Conservation (phyloP, 2,113 vertebrate species). For the Cebidichthys violaceus region DNA sequence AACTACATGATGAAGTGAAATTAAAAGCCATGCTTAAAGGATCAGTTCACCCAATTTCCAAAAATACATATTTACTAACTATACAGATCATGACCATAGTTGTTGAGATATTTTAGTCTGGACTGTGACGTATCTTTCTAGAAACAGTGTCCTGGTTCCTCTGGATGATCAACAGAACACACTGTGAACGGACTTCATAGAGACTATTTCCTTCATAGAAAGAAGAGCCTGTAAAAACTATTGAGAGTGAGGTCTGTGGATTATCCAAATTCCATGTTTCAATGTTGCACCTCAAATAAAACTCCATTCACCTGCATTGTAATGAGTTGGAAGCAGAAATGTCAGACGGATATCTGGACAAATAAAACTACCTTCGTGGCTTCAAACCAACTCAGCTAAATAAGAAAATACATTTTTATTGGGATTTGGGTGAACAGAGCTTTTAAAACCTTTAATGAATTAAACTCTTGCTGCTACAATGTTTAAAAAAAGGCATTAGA, state of each 20-base stretch:
- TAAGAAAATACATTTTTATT: background rate
- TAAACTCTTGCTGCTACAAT: constrained; percentile 38
- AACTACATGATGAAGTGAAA: constrained; percentile 48
- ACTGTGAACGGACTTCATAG: background rate
- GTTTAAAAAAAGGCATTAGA: constrained; percentile 14
- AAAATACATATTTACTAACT: background rate
- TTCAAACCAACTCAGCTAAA: too few relatives aligned
- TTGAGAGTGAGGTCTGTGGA: background rate
- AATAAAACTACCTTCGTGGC: background rate
- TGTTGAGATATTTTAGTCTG: background rate
- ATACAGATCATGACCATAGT: too few relatives aligned
- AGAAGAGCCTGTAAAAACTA: background rate
- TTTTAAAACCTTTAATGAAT: constrained; percentile 37
- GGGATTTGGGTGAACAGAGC: constrained; percentile 43
- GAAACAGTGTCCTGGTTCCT: background rate
- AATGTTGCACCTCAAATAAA: background rate
- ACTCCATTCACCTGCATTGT: background rate
- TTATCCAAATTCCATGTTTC: background rate
- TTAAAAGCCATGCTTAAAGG: constrained; percentile 70
- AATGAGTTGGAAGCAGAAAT: background rate
- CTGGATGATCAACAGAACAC: background rate
- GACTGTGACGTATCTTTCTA: background rate
- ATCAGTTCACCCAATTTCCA: constrained; percentile 33
- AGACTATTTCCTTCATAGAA: background rate
- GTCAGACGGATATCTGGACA: background rate